Base-by-base conservation (phyloP, 2,888 invertebrate species). In the Ectemnius lituratus region DNA sequence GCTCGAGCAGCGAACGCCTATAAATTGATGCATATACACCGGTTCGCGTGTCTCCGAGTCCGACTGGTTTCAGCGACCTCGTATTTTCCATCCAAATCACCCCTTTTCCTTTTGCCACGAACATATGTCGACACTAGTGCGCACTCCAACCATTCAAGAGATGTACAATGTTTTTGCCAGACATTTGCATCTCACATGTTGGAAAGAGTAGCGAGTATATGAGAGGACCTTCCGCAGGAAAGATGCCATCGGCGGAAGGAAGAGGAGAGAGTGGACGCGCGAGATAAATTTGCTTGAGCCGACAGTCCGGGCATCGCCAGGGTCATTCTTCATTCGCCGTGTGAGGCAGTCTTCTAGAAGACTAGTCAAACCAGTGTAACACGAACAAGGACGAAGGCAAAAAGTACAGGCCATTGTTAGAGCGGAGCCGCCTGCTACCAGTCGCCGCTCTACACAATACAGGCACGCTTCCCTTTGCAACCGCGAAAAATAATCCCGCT, bases 291-390 rank as follows among this genome's bases (percentile, higher is more conserved):
- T 78, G 77, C 70, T 78, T 62, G 64, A 67, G 59, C 27, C 59
- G 72, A 59, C 72, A 45, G 59, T 52, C 56, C 52, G 59, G 45
- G 23, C 68, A 23, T 72, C 62, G 37, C 37, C 67, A 65, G 56
- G 72, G 69, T 61, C 77, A 65, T 79, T 73, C 65, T 28, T 77
- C 71, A 75, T 71, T 62, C 67, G 75, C 70, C 70, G 70, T 37
- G 70, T 64, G 75, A 75, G 75, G 67, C 73, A 59, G 62, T 84
- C 83, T 80, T 79, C 80, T 79, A 79, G 81, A 82, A 84, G 82
- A 86, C 85, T 83, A 85, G 87, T 85, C 84, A 84, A 86, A 88
- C 88, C 84, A 80, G 87, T 88, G 88, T 88, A 88, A 88, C 85
- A 84, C 85, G 86, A 88, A 86, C 83, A 73, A 78, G 83, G 75